Evolutionary conservation across 2,113 vertebrate genomes (phyloP).

Genomic region (Labeo catla): DNA sequence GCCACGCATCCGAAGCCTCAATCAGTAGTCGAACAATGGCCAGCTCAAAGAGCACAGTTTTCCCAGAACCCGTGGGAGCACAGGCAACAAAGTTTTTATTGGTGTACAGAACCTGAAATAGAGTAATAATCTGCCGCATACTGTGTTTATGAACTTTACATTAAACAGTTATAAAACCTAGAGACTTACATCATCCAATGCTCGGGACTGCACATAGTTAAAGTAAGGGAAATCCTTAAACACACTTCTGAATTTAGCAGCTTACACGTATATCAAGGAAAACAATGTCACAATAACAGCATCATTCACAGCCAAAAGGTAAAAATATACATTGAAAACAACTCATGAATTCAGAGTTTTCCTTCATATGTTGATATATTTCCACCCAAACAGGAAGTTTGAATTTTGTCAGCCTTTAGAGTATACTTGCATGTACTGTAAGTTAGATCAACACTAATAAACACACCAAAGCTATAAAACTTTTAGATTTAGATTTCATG

Average conservation of each 20-base stretch:
- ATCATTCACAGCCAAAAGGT: background rate
- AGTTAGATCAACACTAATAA: background rate
- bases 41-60: conserved; percentile 94
- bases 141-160: background rate
- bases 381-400: no score
- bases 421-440: background rate
- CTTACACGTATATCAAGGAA: conserved; percentile 77
- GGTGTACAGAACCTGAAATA: conserved; percentile 90
- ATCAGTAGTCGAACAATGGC: conserved; percentile 93
- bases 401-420: background rate
- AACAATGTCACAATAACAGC: conserved; percentile 11
- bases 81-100: conserved; percentile 92
- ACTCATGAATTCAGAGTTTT: background rate
- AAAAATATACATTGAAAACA: background rate
- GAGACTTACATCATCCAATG: conserved; percentile 92
- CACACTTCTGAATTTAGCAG: conserved; percentile 87
- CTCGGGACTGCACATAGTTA: conserved; percentile 96
- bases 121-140: background rate
- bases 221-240: conserved; percentile 97
- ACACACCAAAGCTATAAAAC: background rate
- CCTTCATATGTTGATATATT: background rate
- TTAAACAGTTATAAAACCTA: conserved; percentile 22
- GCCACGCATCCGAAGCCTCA: conserved; percentile 89
- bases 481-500: background rate
- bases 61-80: conserved; percentile 96